These are phyloP conservation scores for Triplophysa tibetana DNA, from an alignment of 2,113 vertebrate species.

Conservation along the genomic window DNA sequence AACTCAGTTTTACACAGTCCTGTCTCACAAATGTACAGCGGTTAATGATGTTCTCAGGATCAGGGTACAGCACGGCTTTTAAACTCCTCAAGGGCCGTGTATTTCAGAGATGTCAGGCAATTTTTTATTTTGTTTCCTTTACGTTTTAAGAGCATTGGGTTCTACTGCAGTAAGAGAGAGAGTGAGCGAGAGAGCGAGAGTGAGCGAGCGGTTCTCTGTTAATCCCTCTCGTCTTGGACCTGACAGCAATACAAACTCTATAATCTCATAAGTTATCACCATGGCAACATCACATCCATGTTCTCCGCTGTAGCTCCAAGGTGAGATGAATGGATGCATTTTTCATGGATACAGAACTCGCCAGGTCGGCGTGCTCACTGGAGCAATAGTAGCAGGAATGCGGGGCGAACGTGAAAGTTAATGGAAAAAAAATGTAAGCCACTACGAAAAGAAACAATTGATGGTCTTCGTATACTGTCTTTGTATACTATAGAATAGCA, in stretches of 20 bases:
- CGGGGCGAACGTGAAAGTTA: neutral
- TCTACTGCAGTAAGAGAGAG: neutral
- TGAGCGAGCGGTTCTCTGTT: conserved; percentile 4
- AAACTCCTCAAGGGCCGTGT: no score
- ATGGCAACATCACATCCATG: conserved; percentile 37
- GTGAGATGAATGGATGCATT: conserved; percentile 41
- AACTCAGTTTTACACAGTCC: neutral
- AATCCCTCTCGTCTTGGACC: conserved; percentile 25
- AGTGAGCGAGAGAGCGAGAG: neutral
- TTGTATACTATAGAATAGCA: neutral
- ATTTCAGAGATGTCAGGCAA: no score
- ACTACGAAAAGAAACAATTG: neutral
- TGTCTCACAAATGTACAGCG: neutral
- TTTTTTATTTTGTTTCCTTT: neutral
- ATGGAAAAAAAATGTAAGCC: neutral
- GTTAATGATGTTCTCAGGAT: neutral
- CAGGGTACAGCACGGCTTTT: neutral
- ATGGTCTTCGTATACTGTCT: neutral
- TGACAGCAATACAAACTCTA: conserved; percentile 36
- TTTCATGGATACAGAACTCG: conserved; percentile 21
- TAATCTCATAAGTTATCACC: conserved; percentile 35
- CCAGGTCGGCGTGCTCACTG: neutral
- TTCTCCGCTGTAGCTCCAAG: conserved; percentile 34
- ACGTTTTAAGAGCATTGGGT: neutral
- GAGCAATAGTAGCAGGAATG: neutral